Conservation (phyloP, 2,797 vertebrate species). For the Pogonophryne albipinna region DNA sequence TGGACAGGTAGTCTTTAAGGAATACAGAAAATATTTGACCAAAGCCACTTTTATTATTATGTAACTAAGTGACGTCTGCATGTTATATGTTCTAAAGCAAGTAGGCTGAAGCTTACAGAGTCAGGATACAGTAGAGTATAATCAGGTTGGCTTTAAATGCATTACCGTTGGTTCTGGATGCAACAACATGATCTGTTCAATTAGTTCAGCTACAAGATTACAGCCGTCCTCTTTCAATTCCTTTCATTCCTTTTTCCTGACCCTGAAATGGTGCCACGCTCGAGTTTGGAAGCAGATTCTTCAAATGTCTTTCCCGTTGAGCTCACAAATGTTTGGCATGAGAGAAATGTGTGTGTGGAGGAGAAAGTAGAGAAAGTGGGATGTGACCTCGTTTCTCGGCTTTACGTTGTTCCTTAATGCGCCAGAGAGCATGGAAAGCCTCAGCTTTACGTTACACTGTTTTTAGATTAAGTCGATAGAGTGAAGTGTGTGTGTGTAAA, state of each 20-base stretch:
- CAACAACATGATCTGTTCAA: not conserved
- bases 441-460: constrained; percentile 38
- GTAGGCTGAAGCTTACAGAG: no score
- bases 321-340: constrained; percentile 59
- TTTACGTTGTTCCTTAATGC: constrained; percentile 45
- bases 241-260: not conserved
- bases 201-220: not conserved
- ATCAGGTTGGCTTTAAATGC: not conserved
- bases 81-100: no score
- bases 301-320: constrained; percentile 35
- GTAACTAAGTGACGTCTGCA: no score
- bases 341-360: constrained; percentile 35
- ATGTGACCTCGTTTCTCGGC: constrained; percentile 56
- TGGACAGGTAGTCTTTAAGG: no score
- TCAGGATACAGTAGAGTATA: no score
- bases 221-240: constrained; percentile 1
- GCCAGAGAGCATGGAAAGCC: constrained; percentile 4
- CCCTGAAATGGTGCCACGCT: constrained; percentile 14
- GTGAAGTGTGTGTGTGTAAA: constrained; percentile 11
- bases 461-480: constrained; percentile 43
- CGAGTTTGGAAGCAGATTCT: constrained; percentile 38
- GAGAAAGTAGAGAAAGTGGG: constrained; percentile 19
- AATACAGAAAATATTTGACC: no score
- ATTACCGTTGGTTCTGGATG: not conserved
- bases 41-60: no score